Conservation (phyloP, 2,888 invertebrate species). For the Mycalesis mineus region DNA sequence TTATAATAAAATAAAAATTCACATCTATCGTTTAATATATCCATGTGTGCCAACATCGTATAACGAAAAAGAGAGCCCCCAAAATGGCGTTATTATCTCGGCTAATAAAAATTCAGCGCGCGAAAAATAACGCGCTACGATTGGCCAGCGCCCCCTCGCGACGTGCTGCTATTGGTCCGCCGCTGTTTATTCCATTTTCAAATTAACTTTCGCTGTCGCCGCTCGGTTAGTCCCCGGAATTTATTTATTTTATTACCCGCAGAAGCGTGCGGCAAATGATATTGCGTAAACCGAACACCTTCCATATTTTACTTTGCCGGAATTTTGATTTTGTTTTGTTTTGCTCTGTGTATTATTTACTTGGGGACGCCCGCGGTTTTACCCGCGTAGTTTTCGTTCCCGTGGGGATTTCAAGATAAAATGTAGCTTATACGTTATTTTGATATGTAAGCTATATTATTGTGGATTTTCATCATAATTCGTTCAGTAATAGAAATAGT, state of each 20-base stretch:
- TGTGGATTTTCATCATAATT: too few relatives aligned
- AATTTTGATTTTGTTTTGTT: conserved; percentile 19
- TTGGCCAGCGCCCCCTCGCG: conserved; percentile 63
- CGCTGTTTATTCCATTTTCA: conserved; percentile 75
- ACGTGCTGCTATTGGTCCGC: conserved; percentile 60
- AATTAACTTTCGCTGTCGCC: conserved; percentile 75
- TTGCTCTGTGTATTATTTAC: not conserved
- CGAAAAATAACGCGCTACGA: conserved; percentile 64
- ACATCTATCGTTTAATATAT: not conserved
- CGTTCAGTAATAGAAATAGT: too few relatives aligned
- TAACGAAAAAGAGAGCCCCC: conserved; percentile 49
- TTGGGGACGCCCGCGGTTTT: too few relatives aligned
- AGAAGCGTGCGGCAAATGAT: conserved; percentile 31
- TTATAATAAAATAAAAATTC: not conserved
- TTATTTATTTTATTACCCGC: conserved; percentile 55
- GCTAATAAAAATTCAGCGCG: conserved; percentile 78
- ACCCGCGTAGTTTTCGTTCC: too few relatives aligned
- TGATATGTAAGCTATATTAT: too few relatives aligned
- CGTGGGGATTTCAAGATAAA: too few relatives aligned
- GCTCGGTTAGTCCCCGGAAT: conserved; percentile 53
- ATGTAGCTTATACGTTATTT: too few relatives aligned
- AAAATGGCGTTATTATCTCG: conserved; percentile 75
- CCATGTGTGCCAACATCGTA: conserved; percentile 29
- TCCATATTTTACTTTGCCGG: conserved; percentile 23
- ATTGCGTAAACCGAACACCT: conserved; percentile 19